Evolutionary conservation across 2,113 vertebrate genomes (phyloP).

Genomic region (Stegastes partitus): DNA sequence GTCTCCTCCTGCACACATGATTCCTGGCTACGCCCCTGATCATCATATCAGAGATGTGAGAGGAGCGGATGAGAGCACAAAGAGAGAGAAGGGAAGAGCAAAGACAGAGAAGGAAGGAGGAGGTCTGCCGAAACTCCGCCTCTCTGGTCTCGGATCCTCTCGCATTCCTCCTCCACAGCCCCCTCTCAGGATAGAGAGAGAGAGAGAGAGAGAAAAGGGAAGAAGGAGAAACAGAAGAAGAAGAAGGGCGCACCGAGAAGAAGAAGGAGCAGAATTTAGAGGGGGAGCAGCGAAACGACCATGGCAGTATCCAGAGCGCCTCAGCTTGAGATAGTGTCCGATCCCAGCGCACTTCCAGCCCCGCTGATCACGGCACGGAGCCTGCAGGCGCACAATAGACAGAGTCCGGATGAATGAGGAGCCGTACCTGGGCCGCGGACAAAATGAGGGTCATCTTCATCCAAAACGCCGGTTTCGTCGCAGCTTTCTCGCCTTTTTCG

Average conservation of each 20-base stretch:
- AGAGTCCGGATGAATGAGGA: conserved; percentile 77
- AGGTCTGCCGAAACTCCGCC: conserved; percentile 74
- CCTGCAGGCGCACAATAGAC: conserved; percentile 70
- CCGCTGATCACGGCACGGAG: conserved; percentile 70
- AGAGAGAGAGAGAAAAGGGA: conserved; percentile 56
- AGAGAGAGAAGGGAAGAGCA: conserved; percentile 48
- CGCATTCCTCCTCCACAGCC: conserved; percentile 75
- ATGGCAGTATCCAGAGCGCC: conserved; percentile 79
- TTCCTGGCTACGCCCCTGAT: conserved; percentile 58
- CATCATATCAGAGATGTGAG: conserved; percentile 44
- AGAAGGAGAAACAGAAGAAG: conserved; percentile 48
- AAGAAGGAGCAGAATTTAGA: conserved; percentile 39
- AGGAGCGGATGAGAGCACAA: conserved; percentile 51
- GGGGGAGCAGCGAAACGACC: conserved; percentile 70
- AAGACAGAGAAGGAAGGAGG: conserved; percentile 55
- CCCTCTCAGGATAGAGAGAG: conserved; percentile 66
- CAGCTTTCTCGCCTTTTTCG: conserved; percentile 84
- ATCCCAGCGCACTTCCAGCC: conserved; percentile 69
- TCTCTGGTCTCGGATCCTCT: conserved; percentile 70
- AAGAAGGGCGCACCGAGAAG: conserved; percentile 48
- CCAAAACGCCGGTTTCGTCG: conserved; percentile 86
- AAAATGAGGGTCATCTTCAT: conserved; percentile 86
- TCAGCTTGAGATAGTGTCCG: conserved; percentile 75
- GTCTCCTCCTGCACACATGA: conserved; percentile 12
- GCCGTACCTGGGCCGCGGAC: conserved; percentile 77